A percentile compares a stretch with the other conserved stretches of the same genome.
These are phyloP conservation scores for Drosophila limbata DNA, from an alignment of 2,888 invertebrate species.

Conservation along the genomic window DNA sequence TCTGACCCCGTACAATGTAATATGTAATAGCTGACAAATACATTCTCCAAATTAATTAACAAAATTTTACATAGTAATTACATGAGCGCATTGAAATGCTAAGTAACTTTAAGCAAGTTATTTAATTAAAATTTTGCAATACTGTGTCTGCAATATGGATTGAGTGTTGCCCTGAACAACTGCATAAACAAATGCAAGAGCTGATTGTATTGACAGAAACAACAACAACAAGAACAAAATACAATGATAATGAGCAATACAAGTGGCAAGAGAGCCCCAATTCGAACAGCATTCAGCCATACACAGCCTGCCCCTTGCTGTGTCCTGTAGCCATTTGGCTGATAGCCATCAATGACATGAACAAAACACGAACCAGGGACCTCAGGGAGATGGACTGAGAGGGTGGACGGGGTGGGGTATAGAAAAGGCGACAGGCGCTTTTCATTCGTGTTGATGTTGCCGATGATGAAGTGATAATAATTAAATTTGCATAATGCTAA, in stretches of 20 bases:
- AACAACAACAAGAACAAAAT: conserved; percentile 22
- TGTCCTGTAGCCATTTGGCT: conserved; percentile 60
- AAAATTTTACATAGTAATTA: conserved; percentile 22
- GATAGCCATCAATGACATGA: conserved; percentile 69
- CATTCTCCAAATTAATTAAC: not conserved
- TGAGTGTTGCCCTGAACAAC: conserved; percentile 35
- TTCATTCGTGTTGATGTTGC: conserved; percentile 58
- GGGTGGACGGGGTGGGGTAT: conserved; percentile 1
- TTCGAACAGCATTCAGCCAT: conserved; percentile 29
- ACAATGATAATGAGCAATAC: conserved; percentile 61
- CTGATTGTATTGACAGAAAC: conserved; percentile 65
- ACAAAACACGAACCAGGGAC: conserved; percentile 48
- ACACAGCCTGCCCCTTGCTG: conserved; percentile 22
- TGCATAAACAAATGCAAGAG: conserved; percentile 68
- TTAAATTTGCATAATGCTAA: conserved; percentile 81
- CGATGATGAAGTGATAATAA: conserved; percentile 81
- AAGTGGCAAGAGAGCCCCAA: conserved; percentile 42
- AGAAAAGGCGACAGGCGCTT: conserved; percentile 25
- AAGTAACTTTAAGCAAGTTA: conserved; percentile 29
- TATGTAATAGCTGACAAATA: not conserved
- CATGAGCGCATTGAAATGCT: conserved; percentile 3
- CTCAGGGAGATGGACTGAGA: conserved; percentile 39
- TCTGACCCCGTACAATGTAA: too few species aligned
- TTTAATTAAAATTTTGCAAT: conserved; percentile 39
- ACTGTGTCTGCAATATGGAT: conserved; percentile 10